Base-by-base conservation (phyloP, 2,888 invertebrate genomes). In the Chymomyza procnemis region DNA sequence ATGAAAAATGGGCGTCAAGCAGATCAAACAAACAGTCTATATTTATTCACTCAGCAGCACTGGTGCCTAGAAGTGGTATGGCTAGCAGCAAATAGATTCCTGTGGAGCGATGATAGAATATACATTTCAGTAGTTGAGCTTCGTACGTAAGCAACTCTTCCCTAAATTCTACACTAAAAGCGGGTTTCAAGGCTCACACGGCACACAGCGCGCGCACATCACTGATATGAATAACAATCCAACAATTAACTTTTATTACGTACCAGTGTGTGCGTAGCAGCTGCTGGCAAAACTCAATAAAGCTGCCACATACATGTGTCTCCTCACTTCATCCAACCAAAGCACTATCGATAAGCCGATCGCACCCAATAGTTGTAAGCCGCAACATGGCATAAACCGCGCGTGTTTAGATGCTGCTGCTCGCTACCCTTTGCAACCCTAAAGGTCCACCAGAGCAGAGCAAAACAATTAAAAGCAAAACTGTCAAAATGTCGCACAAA, bases 381-480 rank as follows among this genome's bases (percentile, higher is more conserved):
- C 79, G 41, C 74, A 64, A 52, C 66, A 70, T 22, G 9, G 34
- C 34, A 41, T 41, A 41, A 41, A 12, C 34, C 34, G 34, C 12
- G 34, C 34, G 34, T n/a, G n/a, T 12, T 26, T 26, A 34, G 34
- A 8, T 9, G 34, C 34, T 34, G 34, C 9, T 1, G 34, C 5
- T 5, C 6, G 6, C 55, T 21, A 50, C 67, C 58, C 22, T 12
- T 9, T 14, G 34, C 34, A 75, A 67, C 56, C 48, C 62, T 56
- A 54, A 60, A n/a, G n/a, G 61, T 50, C 21, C 46, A 16, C 21
- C 52, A 30, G 50, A 71, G 58, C 64, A 26, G 52, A 62, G 76
- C 64, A 72, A 65, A 73, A 69, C 76, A 80, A 80, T 84, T 80
- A 84, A 80, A 83, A 74, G 64, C 77, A 60, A 68, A 81, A 77